Conservation (phyloP, 2,113 vertebrate genomes). For the Leptosomus discolor region DNA sequence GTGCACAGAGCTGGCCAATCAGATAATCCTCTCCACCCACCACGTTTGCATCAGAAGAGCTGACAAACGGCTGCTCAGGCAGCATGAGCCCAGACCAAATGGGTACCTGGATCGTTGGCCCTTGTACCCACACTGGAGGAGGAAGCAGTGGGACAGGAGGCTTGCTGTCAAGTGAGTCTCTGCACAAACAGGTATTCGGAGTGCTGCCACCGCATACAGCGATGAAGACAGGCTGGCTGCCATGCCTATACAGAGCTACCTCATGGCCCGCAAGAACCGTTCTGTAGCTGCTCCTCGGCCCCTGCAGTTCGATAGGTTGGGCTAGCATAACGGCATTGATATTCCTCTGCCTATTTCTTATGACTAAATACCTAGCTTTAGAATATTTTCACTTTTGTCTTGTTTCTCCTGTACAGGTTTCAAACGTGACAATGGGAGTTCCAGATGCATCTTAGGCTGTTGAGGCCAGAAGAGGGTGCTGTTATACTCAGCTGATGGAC, state of each 20-base stretch:
- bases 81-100: not conserved
- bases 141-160: not conserved
- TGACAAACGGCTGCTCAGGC: not conserved
- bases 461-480: slow-evolving; percentile 19
- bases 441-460: not conserved
- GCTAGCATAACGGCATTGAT: not conserved
- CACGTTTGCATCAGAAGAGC: not conserved
- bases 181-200: not conserved
- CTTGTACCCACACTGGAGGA: not conserved
- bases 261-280: rapidly evolving
- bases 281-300: not conserved
- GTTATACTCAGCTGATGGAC: not conserved
- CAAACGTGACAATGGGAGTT: not conserved
- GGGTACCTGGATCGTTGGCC: not conserved
- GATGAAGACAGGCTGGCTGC: not conserved
- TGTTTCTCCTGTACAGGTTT: not conserved
- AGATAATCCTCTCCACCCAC: not conserved
- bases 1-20: not conserved
- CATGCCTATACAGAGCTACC: not conserved
- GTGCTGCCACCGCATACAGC: not conserved
- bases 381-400: not conserved
- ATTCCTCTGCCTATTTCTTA: not conserved
- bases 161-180: not conserved
- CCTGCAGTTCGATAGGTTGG: not conserved
- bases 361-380: not conserved